Evolutionary conservation across 2,797 vertebrate species (phyloP).

Genomic region (Potorous gilbertii): DNA sequence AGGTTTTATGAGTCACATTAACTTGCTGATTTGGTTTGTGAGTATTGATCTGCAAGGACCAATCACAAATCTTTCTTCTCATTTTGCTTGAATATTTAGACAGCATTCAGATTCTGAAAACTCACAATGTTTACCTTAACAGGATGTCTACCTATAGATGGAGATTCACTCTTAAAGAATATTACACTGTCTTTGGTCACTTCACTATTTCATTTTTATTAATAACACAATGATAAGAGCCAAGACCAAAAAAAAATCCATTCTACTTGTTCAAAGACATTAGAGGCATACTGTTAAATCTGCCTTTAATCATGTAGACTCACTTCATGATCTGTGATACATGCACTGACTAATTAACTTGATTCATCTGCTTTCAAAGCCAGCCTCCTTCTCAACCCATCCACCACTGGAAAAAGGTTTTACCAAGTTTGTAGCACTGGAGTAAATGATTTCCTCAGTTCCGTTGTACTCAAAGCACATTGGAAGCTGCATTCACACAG

Average conservation of each 20-base stretch:
- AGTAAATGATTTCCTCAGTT: constrained; percentile 76
- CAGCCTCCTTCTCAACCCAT: constrained; percentile 23
- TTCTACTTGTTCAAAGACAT: constrained; percentile 45
- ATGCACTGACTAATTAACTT: constrained; percentile 71
- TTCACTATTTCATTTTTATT: constrained; percentile 65
- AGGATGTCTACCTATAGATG: constrained; percentile 29
- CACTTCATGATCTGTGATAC: constrained; percentile 51
- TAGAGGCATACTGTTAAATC: not conserved
- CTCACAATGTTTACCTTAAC: constrained; percentile 45
- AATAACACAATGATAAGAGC: constrained; percentile 49
- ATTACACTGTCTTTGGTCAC: constrained; percentile 66
- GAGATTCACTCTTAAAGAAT: constrained; percentile 66
- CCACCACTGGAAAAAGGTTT: constrained; percentile 51
- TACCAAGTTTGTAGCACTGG: constrained; percentile 47
- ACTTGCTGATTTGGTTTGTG: constrained; percentile 67
- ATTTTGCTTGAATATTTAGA: constrained; percentile 57
- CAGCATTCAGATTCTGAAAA: constrained; percentile 58
- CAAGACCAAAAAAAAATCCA: constrained; percentile 27
- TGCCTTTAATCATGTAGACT: constrained; percentile 4
- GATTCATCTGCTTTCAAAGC: constrained; percentile 73
- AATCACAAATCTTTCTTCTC: constrained; percentile 53
- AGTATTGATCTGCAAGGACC: constrained; percentile 52
- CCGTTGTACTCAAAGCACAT: constrained; percentile 68
- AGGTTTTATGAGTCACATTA: constrained; percentile 66
- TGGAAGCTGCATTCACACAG: constrained; percentile 55